Base-by-base conservation (phyloP, 2,888 invertebrate genomes). In the Drosophila quinaria region DNA sequence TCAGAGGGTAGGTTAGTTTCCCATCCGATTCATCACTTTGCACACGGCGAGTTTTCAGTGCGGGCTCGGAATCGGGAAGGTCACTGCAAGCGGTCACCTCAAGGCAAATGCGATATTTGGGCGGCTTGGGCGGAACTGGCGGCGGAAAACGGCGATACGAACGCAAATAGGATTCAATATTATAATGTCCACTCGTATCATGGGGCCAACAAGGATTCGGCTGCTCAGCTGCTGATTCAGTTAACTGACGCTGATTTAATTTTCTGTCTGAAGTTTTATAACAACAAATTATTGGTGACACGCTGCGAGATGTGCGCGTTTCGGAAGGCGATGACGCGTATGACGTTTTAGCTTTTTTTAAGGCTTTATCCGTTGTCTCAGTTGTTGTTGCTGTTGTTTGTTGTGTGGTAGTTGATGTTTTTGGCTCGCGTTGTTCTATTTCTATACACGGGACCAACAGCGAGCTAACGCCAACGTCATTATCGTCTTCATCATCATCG, bases 201-300 rank as follows among this genome's bases (percentile, higher is more conserved):
- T 47, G 41, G 35, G 59, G 41, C 47, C 64, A 61, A 52, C 56
- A 61, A 47, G 47, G 42, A 42, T 35, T 29, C 11, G 41, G 29
- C 35, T 19, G 13, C 4, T 44, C 29, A 25, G 6, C 51, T 37
- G 37, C 25, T 33, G 56, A 15, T 11, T 31, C 42, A 42, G 29
- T 31, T 35, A 68, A 61, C 55, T 66, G 58, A 0, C 31, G 44
- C 4, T 56, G 42, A 47, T 74, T 67, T 31, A 71, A 71, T 74
- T 87, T 74, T 74, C 85, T 88, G 77, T 85, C 89, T 83, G 90
- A 89, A 84, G 90, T 89, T 35, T 49, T 64, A 90, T 91, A 91
- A 89, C 91, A 92, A 88, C 92, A 92, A 87, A 90, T 89, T 72
- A 87, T 83, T 73, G 91, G 90, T 70, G 92, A 90, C 73, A 71